Conservation (phyloP, 1,140 invertebrate species). For the Meloidogyne floridensis region DNA sequence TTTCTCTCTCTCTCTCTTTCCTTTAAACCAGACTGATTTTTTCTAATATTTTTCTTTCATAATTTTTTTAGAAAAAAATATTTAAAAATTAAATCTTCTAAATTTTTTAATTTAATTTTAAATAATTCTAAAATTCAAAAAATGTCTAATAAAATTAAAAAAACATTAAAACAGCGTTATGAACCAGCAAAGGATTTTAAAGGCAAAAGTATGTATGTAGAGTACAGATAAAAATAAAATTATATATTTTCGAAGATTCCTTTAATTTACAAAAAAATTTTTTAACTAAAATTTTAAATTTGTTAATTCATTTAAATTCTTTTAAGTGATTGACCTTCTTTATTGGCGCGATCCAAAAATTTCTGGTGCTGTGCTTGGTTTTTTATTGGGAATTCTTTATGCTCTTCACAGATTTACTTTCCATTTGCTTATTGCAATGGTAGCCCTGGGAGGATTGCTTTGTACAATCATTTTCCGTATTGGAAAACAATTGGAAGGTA, state of each 20-base stretch:
- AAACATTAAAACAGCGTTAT: conserved; percentile 39
- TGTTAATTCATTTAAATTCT: conserved; percentile 70
- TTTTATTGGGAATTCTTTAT: neutral
- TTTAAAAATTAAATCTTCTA: too few relatives aligned
- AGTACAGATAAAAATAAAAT: too few relatives aligned
- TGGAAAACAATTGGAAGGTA: neutral
- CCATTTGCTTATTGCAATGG: neutral
- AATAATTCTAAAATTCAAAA: conserved; percentile 5
- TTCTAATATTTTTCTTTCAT: neutral
- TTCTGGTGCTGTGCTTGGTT: conserved; percentile 34
- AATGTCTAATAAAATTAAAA: conserved; percentile 41
- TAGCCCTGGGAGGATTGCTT: neutral
- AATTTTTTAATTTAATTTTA: neutral
- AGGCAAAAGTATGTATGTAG: conserved; percentile 50
- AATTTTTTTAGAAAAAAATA: neutral
- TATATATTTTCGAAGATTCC: too few relatives aligned
- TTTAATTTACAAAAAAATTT: neutral
- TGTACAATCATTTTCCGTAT: neutral
- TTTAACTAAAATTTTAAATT: neutral
- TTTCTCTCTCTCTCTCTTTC: neutral
- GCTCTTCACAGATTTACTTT: neutral
- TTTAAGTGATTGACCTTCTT: conserved; percentile 88
- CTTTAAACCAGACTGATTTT: neutral
- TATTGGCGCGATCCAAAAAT: conserved; percentile 61
- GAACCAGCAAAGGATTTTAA: conserved; percentile 53